Evolutionary conservation across 2,888 invertebrate species (phyloP).

Genomic region (Trichopria drosophilae): DNA sequence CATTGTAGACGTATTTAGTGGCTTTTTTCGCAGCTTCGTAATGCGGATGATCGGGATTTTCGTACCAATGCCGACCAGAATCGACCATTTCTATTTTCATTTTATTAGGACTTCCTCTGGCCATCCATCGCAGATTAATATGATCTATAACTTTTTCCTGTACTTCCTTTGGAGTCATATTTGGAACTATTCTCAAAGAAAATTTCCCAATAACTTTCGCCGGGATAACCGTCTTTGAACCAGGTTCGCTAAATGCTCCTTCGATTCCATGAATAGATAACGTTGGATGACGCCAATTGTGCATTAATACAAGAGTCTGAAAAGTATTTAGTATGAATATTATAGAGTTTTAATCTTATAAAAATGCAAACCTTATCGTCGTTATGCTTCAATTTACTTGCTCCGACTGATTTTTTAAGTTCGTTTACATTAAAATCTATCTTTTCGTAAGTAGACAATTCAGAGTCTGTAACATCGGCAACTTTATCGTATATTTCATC

Average conservation of each 20-base stretch:
- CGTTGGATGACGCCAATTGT: slow-evolving; percentile 92
- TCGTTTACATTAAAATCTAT: slow-evolving; percentile 85
- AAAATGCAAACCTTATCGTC: slow-evolving; percentile 66
- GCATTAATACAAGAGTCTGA: slow-evolving; percentile 79
- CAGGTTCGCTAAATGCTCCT: slow-evolving; percentile 89
- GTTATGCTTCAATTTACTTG: slow-evolving; percentile 71
- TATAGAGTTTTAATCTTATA: background rate
- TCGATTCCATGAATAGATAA: slow-evolving; percentile 95
- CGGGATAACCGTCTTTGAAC: slow-evolving; percentile 94
- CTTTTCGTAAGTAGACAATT: slow-evolving; percentile 72
- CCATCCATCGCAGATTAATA: slow-evolving; percentile 75
- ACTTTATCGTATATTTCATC: slow-evolving; percentile 84
- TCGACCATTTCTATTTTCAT: slow-evolving; percentile 71
- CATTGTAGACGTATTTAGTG: slow-evolving; percentile 80
- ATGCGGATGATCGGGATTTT: slow-evolving; percentile 89
- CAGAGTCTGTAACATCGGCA: slow-evolving; percentile 68
- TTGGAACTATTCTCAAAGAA: slow-evolving; percentile 93
- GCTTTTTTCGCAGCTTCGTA: slow-evolving; percentile 85
- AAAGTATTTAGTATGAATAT: slow-evolving; percentile 48
- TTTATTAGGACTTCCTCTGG: slow-evolving; percentile 81
- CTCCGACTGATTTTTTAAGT: slow-evolving; percentile 74
- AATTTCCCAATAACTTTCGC: slow-evolving; percentile 94
- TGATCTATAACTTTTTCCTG: slow-evolving; percentile 77
- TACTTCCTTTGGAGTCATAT: slow-evolving; percentile 83
- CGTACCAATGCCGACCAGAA: slow-evolving; percentile 90